Conservation (phyloP, 1,140 invertebrate species). For the Drosophila jambulina region DNA sequence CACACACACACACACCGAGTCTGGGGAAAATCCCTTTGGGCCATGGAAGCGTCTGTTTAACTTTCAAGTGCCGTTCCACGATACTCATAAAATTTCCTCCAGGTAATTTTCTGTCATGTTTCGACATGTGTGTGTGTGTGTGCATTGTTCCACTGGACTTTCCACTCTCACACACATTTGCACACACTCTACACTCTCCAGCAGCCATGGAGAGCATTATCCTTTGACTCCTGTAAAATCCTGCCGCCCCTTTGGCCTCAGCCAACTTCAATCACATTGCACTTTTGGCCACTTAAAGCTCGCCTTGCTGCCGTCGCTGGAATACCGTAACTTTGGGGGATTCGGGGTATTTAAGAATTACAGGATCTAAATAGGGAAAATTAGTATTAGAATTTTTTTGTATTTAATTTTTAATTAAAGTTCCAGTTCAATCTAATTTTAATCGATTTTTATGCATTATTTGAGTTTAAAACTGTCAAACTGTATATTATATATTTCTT, state of each 20-base stretch:
- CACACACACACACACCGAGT: conserved; percentile 12
- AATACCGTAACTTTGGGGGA: conserved; percentile 8
- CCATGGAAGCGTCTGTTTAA: conserved; percentile 77
- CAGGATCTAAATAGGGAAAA: neutral
- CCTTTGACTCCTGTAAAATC: conserved; percentile 36
- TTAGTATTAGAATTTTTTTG: neutral
- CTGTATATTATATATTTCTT: too few relatives aligned
- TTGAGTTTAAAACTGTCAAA: neutral
- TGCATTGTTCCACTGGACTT: conserved; percentile 67
- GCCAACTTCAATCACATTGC: conserved; percentile 58
- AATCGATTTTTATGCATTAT: neutral
- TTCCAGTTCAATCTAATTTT: neutral
- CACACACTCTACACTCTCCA: neutral
- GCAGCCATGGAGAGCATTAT: conserved; percentile 4
- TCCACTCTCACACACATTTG: conserved; percentile 14
- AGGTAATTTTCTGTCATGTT: conserved; percentile 75
- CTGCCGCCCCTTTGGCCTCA: conserved; percentile 20
- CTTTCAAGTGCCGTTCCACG: conserved; percentile 76
- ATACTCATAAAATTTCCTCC: conserved; percentile 83
- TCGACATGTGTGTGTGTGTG: conserved; percentile 18
- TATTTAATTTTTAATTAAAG: neutral
- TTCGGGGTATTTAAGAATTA: neutral
- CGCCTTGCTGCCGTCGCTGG: conserved; percentile 18
- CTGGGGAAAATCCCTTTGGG: conserved; percentile 39
- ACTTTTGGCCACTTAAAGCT: conserved; percentile 78